Base-by-base conservation (phyloP, 30 jellyfish, hydroid and myxozoan species). In the Cassiopea xamachana region DNA sequence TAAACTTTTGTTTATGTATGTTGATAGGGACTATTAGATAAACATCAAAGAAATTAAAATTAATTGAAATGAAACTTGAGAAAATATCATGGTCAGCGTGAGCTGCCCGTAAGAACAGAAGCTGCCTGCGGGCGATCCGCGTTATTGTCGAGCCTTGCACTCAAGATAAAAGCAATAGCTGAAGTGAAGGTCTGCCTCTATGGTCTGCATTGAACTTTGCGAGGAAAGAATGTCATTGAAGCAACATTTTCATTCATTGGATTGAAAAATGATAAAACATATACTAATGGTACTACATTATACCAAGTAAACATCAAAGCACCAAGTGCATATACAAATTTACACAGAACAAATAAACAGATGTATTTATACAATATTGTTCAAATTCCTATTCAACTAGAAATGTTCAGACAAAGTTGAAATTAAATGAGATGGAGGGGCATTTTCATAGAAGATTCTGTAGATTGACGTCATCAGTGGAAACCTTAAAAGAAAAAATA, bases 391-490 rank as follows among this genome's bases (percentile, higher is more conserved):
- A 27, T 71, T 1, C 43, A 71, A 12, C 27, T 43, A 93, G 83
- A 87, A 93, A 69, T 85, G 98, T 74, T 88, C 94, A 4, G 91
- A 62, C 14, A 93, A 81, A 2, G 98, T 93, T 27, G 90, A 90
- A 19, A 93, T 88, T 46, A 93, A 70, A 93, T 87, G 94, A 14
- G 91, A 48, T 1, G 98, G 98, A 12, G 94, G 92, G 58, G 83
- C 94, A 60, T 79, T 62, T 64, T 93, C 98, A 84, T 87, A 93
- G 68, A 90, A 93, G 27, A 89, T 93, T 46, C 92, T 92, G 89
- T 93, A 93, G 46, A 93, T 80, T 13, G 97, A 81, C 71, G 77
- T 82, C 88, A 93, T 77, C 79, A 93, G 45, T 12, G 98, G 98
- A 44, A 93, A 93, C 79, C 98, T 93, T 58, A 49, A 80, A 86